Base-by-base conservation (phyloP, 2,888 invertebrate genomes). In the Torymus tubicola region DNA sequence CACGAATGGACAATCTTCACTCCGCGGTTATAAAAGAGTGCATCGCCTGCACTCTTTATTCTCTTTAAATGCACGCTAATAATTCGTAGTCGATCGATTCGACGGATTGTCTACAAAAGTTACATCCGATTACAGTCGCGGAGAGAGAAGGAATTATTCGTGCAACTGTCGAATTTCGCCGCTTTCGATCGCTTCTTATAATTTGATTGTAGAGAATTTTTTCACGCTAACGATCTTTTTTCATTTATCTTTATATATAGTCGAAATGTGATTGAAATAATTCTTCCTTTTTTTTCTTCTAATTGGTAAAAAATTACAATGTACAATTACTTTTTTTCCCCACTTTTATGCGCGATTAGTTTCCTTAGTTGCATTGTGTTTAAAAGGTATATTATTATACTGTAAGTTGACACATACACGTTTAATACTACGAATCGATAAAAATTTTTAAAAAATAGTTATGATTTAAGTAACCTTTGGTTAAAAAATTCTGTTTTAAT, bases 271-370 rank as follows among this genome's bases (percentile, higher is more conserved):
- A 70, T 64, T 52, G 57, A 50, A 72, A 64, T 42, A 61, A 61
- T 72, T 42, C 21, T 18, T 55, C 14, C 10, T 42, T 16, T 42
- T 57, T 13, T 64, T 50, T 67, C 13, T 18, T 31, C n/a, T 58
- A 63, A 81, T 78, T 67, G 42, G 71, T 71, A 73, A 78, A 79
- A 76, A 74, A 81, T 67, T 80, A 67, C 64, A 74, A 18, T 4
- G n/a, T 67, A 64, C 58, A 72, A 16, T 52, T 72, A 14, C 67
- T 53, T 53, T 13, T 77, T 60, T 67, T 50, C n/a, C 11, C 8
- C 24, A 65, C 18, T 42, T 67, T 42, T 65, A 78, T 14, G 69
- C 21, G 14, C 18, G 16, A n/a, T 14, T 78, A 63, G 63, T 2
- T 76, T 69, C 53, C 42, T 57, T 2, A 61, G 16, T 24, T 67